A percentile compares a stretch with the other conserved stretches of the same genome.
These are phyloP conservation scores for Neuroterus valhalla DNA, from an alignment of 1,140 invertebrate species.

Conservation along the genomic window DNA sequence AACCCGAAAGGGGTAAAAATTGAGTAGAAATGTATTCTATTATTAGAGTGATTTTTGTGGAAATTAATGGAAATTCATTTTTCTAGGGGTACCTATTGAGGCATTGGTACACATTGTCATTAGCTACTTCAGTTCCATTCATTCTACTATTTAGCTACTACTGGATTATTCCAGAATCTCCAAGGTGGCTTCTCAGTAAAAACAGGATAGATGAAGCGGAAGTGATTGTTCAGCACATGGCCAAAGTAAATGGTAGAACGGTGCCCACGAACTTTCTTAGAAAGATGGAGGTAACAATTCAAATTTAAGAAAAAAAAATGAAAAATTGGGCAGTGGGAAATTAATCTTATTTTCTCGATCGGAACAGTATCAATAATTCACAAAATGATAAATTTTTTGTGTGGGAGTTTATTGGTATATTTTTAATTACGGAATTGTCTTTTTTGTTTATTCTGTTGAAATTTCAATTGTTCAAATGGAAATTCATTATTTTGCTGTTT, in stretches of 20 bases:
- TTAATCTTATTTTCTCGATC: too few species aligned
- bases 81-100: conserved; percentile 77
- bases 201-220: conserved; percentile 79
- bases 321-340: too few species aligned
- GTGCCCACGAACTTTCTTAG: conserved; percentile 74
- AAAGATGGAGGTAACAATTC: conserved; percentile 70
- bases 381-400: too few species aligned
- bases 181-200: conserved; percentile 80
- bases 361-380: too few species aligned
- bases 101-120: conserved; percentile 81
- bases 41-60: too few species aligned
- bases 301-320: conserved; percentile 33
- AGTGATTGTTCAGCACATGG: conserved; percentile 77
- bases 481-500: too few species aligned
- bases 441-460: too few species aligned
- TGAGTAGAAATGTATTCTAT: too few species aligned
- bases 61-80: conserved; percentile 31
- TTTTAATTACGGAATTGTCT: too few species aligned
- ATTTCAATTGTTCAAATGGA: too few species aligned
- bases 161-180: conserved; percentile 82
- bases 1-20: too few species aligned
- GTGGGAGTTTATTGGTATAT: too few species aligned
- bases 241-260: conserved; percentile 76
- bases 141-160: conserved; percentile 79
- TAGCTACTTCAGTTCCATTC: conserved; percentile 83